Evolutionary conservation across 1,140 invertebrate species (phyloP).

Genomic region (Carposina sasakii): DNA sequence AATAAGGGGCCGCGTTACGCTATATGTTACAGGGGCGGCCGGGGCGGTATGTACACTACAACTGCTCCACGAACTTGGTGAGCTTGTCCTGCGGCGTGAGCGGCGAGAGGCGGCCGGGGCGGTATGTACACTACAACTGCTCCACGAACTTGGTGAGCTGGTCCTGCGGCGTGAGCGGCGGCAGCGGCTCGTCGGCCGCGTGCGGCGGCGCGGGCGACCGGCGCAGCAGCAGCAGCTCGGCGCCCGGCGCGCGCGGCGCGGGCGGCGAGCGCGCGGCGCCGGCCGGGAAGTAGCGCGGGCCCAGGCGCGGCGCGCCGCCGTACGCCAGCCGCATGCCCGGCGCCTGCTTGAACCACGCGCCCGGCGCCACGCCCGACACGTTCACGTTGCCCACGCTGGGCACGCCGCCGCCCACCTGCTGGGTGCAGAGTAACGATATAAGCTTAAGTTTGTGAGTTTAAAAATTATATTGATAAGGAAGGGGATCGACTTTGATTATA

Average conservation of each 20-base stretch:
- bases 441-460: too few species aligned
- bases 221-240: conserved; percentile 77
- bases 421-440: too few species aligned
- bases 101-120: conserved; percentile 74
- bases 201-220: conserved; percentile 77
- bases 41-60: conserved; percentile 78
- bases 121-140: conserved; percentile 86
- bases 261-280: conserved; percentile 81
- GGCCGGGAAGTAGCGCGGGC: conserved; percentile 22
- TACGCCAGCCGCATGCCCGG: conserved; percentile 30
- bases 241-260: conserved; percentile 60
- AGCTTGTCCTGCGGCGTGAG: conserved; percentile 94
- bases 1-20: conserved; percentile 42
- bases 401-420: conserved; percentile 14
- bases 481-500: too few species aligned
- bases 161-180: conserved; percentile 90
- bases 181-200: conserved; percentile 80
- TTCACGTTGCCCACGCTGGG: conserved; percentile 37
- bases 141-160: conserved; percentile 94
- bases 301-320: conserved; percentile 52
- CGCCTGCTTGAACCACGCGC: conserved; percentile 20
- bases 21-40: conserved; percentile 70
- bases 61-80: conserved; percentile 93
- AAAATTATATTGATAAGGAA: too few species aligned
- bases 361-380: conserved; percentile 48